Percentiles rank a stretch among this genome's conserved stretches.
phyloP scores from a whole-genome alignment of 2,888 invertebrate species.

The Orthosia gothica region DNA sequence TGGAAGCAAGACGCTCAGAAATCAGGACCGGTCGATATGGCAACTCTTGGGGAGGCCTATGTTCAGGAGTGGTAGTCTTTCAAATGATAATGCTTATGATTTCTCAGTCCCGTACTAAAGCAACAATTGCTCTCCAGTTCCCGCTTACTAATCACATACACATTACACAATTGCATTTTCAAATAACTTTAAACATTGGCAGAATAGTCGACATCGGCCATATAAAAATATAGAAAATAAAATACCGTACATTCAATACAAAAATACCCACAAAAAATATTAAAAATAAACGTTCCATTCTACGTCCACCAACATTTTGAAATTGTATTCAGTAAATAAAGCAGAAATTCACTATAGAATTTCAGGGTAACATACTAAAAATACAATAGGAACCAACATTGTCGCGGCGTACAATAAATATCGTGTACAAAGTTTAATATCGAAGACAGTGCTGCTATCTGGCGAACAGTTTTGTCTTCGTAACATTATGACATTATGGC shows the following conservation, averaged over 20 bases:
- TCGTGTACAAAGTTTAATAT: constrained; percentile 60
- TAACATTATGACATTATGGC: constrained; percentile 54
- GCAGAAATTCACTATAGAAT: constrained; percentile 37
- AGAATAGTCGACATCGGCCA: no score
- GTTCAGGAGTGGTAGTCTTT: no score
- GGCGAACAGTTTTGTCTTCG: constrained; percentile 55
- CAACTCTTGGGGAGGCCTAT: no score
- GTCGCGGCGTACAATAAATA: constrained; percentile 50
- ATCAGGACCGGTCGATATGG: no score
- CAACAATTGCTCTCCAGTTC: no score
- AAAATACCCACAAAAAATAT: not conserved
- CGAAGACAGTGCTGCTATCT: constrained; percentile 49
- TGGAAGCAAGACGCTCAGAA: no score
- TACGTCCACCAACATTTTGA: constrained; percentile 18
- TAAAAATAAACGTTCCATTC: constrained; percentile 25
- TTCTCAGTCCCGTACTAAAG: no score
- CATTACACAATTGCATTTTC: no score
- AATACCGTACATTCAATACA: not conserved
- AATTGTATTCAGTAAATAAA: constrained; percentile 52
- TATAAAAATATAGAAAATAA: no score
- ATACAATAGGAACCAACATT: constrained; percentile 52
- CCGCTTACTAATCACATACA: no score
- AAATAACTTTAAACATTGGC: no score
- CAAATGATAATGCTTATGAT: no score
- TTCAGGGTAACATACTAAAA: constrained; percentile 41